These are phyloP conservation scores for Palaemon carinicauda DNA, from an alignment of 1,140 invertebrate species.

Conservation along the genomic window DNA sequence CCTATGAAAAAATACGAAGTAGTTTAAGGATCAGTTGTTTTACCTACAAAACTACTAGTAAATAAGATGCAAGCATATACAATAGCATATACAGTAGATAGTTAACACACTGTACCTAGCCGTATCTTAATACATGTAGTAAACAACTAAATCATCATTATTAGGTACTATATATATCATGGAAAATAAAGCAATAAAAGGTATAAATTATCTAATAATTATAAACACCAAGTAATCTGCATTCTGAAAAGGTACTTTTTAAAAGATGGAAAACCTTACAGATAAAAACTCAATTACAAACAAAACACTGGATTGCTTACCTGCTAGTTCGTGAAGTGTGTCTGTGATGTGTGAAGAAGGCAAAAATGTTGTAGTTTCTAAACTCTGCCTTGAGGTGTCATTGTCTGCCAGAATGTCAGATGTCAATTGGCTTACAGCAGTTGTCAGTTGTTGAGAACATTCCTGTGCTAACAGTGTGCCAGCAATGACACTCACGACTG, in stretches of 20 bases:
- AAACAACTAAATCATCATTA: too few relatives aligned
- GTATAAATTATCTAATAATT: too few relatives aligned
- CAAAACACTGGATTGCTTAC: too few relatives aligned
- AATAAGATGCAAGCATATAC: not conserved
- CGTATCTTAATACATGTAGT: too few relatives aligned
- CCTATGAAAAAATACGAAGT: conserved; percentile 17
- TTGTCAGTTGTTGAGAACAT: conserved; percentile 23
- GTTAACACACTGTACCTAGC: too few relatives aligned
- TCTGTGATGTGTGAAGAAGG: not conserved
- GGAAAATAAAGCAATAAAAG: too few relatives aligned
- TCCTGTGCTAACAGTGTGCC: conserved; percentile 40
- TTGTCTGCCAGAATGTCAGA: conserved; percentile 4
- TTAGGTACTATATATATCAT: too few relatives aligned
- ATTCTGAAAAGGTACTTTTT: too few relatives aligned
- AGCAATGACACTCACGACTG: conserved; percentile 75
- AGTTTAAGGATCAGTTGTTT: not conserved
- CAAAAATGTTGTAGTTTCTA: not conserved
- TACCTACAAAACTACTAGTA: not conserved
- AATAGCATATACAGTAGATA: too few relatives aligned
- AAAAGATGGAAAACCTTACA: not conserved
- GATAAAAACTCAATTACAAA: not conserved
- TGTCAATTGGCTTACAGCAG: conserved; percentile 3
- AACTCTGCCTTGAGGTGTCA: not conserved
- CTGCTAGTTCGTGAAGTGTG: not conserved
- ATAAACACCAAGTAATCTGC: too few relatives aligned